Conservation (phyloP, 2,113 vertebrate species). For the Podiceps cristatus region DNA sequence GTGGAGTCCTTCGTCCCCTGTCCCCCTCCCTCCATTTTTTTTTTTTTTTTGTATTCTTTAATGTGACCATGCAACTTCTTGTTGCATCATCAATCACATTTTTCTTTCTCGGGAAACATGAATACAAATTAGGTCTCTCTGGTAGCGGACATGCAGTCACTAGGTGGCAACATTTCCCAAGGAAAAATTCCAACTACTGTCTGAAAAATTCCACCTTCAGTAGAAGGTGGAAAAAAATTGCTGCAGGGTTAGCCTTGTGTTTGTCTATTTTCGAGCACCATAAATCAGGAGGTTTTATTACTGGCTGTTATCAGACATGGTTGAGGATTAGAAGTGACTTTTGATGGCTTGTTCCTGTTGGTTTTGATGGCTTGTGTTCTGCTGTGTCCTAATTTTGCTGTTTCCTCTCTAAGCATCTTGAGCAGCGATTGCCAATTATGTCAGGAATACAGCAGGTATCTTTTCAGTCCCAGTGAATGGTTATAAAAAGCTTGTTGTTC, state of each 20-base stretch:
- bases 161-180: constrained; percentile 59
- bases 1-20: too few species aligned
- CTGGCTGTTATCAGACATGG: background rate
- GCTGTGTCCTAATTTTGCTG: background rate
- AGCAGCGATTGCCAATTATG: background rate
- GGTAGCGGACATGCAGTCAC: background rate
- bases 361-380: background rate
- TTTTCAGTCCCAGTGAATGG: background rate
- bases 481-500: background rate
- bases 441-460: background rate
- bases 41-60: background rate
- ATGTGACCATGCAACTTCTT: background rate
- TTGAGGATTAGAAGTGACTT: background rate
- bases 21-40: too few species aligned
- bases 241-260: constrained; percentile 31
- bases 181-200: background rate
- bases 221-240: background rate
- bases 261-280: background rate
- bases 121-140: background rate
- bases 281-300: background rate
- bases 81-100: background rate
- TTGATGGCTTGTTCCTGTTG: background rate
- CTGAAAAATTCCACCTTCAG: background rate
- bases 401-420: background rate
- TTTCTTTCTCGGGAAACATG: background rate